A percentile compares a stretch with the other conserved stretches of the same genome.
These are phyloP conservation scores for Oncorhynchus gorbuscha DNA, from an alignment of 2,113 vertebrate species.

Conservation along the genomic window DNA sequence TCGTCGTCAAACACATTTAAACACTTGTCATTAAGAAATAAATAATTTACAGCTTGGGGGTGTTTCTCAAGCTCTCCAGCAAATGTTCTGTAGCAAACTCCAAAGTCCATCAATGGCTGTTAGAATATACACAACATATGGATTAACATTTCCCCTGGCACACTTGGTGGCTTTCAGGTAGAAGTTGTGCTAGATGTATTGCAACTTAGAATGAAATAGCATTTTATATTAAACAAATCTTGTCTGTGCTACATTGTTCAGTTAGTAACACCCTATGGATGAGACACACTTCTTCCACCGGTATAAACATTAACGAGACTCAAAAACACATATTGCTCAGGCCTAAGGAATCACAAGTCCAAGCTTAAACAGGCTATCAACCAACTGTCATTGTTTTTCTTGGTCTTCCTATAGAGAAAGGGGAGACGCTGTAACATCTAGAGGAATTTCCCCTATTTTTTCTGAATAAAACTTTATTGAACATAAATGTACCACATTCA, in stretches of 20 bases:
- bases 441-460: no score
- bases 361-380: no score
- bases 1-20: not conserved
- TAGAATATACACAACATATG: not conserved
- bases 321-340: no score
- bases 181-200: conserved; percentile 25
- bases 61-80: conserved; percentile 53
- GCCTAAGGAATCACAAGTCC: no score
- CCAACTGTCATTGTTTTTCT: no score
- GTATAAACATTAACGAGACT: no score
- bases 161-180: conserved; percentile 35
- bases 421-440: no score
- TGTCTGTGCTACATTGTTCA: not conserved
- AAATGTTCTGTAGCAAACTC: conserved; percentile 67
- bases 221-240: not conserved
- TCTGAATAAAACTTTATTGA: no score
- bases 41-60: conserved; percentile 65
- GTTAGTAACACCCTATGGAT: not conserved
- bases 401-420: no score
- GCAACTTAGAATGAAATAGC: conserved; percentile 9
- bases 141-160: conserved; percentile 2
- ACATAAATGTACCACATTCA: no score
- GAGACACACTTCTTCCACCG: no score
- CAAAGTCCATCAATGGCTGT: conserved; percentile 75
- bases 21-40: conserved; percentile 57